A percentile compares a stretch with the other conserved stretches of the same genome.
Conservation (phyloP, 2,888 invertebrate species). For the Sicus ferrugineus region DNA sequence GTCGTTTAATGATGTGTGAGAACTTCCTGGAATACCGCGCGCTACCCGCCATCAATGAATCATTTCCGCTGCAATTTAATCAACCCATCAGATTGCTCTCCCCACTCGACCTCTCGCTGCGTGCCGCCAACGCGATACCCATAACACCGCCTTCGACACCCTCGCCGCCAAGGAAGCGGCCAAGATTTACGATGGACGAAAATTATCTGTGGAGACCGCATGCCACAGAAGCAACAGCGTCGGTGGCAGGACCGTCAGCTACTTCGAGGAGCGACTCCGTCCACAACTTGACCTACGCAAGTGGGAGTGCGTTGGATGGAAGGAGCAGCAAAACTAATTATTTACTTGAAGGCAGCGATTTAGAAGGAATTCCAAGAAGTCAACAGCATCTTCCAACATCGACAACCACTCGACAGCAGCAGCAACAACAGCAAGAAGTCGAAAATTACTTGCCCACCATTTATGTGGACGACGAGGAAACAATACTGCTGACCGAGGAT, state of each 20-base stretch:
- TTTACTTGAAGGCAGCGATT: constrained; percentile 45
- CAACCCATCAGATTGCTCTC: constrained; percentile 52
- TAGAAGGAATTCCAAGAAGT: constrained; percentile 50
- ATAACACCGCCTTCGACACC: constrained; percentile 65
- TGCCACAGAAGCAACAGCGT: constrained; percentile 43
- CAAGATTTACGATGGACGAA: constrained; percentile 57
- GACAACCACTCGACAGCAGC: constrained; percentile 30
- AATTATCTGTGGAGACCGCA: constrained; percentile 61
- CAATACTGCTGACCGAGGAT: constrained; percentile 63
- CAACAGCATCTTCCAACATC: constrained; percentile 32
- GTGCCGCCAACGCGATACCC: constrained; percentile 59
- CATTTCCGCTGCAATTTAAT: constrained; percentile 60
- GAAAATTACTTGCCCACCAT: constrained; percentile 41
- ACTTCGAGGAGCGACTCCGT: constrained; percentile 35
- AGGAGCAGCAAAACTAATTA: constrained; percentile 35
- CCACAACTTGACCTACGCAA: constrained; percentile 41
- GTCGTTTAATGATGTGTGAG: constrained; percentile 46
- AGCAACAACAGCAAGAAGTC: constrained; percentile 32
- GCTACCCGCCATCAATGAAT: constrained; percentile 61
- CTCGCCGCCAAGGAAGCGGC: constrained; percentile 62
- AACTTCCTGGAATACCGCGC: constrained; percentile 56
- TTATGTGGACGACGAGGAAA: constrained; percentile 59
- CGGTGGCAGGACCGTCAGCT: constrained; percentile 29
- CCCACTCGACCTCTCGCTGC: constrained; percentile 62
- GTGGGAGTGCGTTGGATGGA: constrained; percentile 36